Conservation (phyloP, 2,888 invertebrate species). For the Eutolmus rufibarbis region DNA sequence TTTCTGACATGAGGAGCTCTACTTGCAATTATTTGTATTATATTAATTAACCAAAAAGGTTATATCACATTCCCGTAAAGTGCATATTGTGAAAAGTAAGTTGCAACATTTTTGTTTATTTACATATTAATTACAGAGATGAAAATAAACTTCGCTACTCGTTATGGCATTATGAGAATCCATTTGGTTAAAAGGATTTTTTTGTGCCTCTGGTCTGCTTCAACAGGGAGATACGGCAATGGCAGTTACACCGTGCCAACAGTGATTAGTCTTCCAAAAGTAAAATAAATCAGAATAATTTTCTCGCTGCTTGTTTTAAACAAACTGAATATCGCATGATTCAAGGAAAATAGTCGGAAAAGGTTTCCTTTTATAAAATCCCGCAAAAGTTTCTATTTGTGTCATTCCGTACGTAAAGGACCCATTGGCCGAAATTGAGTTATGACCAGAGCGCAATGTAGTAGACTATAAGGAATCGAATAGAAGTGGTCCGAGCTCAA, state of each 20-base stretch:
- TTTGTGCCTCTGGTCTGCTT: neutral
- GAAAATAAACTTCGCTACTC: neutral
- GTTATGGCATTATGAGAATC: neutral
- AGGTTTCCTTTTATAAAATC: neutral
- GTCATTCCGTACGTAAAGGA: no score
- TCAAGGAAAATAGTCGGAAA: neutral
- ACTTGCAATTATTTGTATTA: neutral
- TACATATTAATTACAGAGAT: neutral
- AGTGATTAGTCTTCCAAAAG: neutral
- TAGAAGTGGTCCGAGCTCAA: no score
- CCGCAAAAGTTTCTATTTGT: no score
- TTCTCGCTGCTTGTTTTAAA: neutral
- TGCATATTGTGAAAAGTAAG: neutral
- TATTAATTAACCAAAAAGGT: neutral
- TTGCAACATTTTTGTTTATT: neutral
- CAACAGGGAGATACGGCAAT: neutral
- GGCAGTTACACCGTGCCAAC: neutral
- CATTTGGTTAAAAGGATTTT: neutral
- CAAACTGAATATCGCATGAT: neutral
- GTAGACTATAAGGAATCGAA: no score
- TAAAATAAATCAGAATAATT: neutral
- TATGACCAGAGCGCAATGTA: no score
- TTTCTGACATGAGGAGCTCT: neutral
- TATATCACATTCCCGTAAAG: neutral
- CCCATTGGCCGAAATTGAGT: no score